Conservation (phyloP, 2,888 invertebrate species). For the Blomia tropicalis region DNA sequence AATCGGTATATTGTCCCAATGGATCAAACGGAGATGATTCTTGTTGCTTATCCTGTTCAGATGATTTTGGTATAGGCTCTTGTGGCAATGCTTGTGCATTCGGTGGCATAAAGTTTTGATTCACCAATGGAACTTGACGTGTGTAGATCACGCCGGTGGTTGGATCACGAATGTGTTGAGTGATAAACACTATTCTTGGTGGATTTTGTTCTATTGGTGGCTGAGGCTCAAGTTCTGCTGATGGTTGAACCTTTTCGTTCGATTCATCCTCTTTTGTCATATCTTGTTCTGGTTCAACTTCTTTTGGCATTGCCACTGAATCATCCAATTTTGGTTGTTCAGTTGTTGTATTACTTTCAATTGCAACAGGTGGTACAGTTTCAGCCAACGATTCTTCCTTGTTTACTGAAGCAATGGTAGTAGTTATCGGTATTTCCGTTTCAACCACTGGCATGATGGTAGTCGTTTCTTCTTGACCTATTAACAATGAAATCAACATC, state of each 20-base stretch:
- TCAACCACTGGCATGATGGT: neutral
- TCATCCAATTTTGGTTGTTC: neutral
- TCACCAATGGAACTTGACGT: neutral
- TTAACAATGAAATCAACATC: neutral
- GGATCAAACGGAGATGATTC: neutral
- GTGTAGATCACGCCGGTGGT: slow-evolving; percentile 3
- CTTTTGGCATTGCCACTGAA: neutral
- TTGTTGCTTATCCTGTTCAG: neutral
- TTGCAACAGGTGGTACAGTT: neutral
- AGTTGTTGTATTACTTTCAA: neutral
- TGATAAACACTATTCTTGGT: neutral
- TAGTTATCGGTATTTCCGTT: neutral
- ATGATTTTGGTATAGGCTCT: neutral
- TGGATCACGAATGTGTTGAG: neutral
- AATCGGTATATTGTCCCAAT: neutral
- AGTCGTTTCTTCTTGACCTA: slow-evolving; percentile 5
- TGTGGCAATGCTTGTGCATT: neutral
- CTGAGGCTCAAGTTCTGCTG: neutral
- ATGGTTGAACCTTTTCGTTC: neutral
- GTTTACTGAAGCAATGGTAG: too few relatives aligned
- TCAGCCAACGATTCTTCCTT: neutral
- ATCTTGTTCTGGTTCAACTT: neutral
- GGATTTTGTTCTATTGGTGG: neutral
- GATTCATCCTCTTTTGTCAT: neutral
- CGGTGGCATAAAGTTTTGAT: neutral